Evolutionary conservation across 2,888 invertebrate genomes (phyloP).

Genomic region (Eristalinus sepulchralis): DNA sequence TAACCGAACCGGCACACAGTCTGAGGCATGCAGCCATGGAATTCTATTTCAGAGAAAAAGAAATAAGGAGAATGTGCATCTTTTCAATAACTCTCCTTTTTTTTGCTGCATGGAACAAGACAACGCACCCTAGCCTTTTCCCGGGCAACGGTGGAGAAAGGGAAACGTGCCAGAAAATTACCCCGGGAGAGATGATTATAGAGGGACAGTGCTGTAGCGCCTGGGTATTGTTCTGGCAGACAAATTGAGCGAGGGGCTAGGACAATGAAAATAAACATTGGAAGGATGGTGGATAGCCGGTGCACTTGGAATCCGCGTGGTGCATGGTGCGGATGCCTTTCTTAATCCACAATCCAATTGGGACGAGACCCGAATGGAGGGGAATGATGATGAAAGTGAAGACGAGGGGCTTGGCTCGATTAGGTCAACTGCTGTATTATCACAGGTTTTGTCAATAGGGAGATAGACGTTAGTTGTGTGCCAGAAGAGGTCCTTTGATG

Average conservation of each 20-base stretch:
- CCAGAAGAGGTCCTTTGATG: neutral
- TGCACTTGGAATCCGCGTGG: too few relatives aligned
- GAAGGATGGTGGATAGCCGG: neutral
- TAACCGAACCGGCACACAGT: neutral
- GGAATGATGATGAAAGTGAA: neutral
- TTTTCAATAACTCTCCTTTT: constrained; percentile 6
- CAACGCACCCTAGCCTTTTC: neutral
- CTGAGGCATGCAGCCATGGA: neutral
- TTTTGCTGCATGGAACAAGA: neutral
- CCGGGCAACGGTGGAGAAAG: neutral
- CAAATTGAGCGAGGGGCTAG: neutral
- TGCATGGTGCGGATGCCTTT: neutral
- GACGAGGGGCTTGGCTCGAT: neutral
- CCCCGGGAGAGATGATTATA: constrained; percentile 1
- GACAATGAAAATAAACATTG: neutral
- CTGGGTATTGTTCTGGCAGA: neutral
- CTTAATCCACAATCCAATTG: neutral
- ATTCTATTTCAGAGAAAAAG: neutral
- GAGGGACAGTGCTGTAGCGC: constrained; percentile 11
- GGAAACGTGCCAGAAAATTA: neutral
- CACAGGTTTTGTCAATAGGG: neutral
- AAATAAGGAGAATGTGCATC: neutral
- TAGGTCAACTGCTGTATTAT: neutral
- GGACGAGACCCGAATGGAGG: neutral
- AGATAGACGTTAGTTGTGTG: neutral